Percentiles rank a stretch among this genome's conserved stretches.
phyloP scores from a whole-genome alignment of 2,113 vertebrate species.

The Aldabrachelys gigantea region DNA sequence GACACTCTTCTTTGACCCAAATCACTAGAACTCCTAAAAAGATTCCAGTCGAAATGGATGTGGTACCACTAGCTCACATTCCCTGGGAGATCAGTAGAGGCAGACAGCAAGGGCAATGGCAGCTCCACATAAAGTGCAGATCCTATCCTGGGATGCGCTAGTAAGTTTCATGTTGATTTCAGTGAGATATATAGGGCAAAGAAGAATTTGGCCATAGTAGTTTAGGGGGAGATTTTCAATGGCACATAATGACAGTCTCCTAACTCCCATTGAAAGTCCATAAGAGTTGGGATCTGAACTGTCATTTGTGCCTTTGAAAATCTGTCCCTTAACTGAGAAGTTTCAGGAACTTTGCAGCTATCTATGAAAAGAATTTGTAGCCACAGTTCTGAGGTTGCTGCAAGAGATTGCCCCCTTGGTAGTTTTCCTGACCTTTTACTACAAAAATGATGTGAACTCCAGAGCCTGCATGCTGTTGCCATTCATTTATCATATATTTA shows the following conservation, averaged over 20 bases:
- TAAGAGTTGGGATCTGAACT: fast-evolving
- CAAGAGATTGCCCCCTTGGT: background rate
- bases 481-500: background rate
- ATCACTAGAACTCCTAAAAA: background rate
- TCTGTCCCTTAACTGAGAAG: background rate
- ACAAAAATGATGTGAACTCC: background rate
- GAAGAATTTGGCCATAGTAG: background rate
- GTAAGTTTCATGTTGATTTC: background rate
- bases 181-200: background rate
- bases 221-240: background rate
- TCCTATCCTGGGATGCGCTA: background rate
- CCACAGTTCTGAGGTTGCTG: background rate
- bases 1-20: background rate
- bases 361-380: background rate
- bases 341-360: background rate
- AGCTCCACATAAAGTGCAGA: background rate
- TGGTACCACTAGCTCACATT: background rate
- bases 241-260: background rate
- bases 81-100: background rate
- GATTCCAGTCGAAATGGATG: background rate
- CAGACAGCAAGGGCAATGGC: fast-evolving
- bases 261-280: background rate
- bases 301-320: background rate
- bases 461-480: background rate
- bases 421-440: background rate